Conservation (phyloP, 2,797 vertebrate species). For the Cyprinodon diabolis region DNA sequence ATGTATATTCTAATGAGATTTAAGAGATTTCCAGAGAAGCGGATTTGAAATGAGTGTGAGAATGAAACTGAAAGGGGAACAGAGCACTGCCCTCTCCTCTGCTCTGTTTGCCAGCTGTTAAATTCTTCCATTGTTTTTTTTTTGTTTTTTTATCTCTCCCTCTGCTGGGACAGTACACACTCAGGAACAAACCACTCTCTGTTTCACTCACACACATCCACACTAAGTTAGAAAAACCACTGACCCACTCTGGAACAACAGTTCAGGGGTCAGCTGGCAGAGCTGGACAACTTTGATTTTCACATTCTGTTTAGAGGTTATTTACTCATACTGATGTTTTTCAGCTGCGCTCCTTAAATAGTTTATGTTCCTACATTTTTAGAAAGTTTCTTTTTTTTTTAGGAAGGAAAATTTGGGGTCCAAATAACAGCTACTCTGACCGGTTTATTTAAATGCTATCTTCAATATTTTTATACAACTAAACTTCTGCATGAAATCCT, state of each 20-base stretch:
- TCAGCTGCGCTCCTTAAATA: not conserved
- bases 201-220: slow-evolving; percentile 22
- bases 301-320: not conserved
- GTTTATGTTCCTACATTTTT: not conserved
- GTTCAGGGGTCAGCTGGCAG: slow-evolving; percentile 55
- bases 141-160: slow-evolving; percentile 33
- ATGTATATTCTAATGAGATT: not conserved
- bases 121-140: slow-evolving; percentile 66
- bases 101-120: slow-evolving; percentile 60
- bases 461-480: not conserved
- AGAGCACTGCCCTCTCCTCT: slow-evolving; percentile 17
- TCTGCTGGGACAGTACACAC: slow-evolving; percentile 41
- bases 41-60: not conserved
- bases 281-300: not conserved
- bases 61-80: not conserved
- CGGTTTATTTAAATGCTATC: not conserved
- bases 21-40: not conserved
- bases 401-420: not conserved
- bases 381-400: not conserved
- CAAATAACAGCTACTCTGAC: not conserved
- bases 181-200: slow-evolving; percentile 54
- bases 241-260: slow-evolving; percentile 44
- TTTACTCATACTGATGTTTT: not conserved
- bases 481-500: not conserved
- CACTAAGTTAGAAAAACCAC: slow-evolving; percentile 25